Base-by-base conservation (phyloP, 2,113 vertebrate species). In the Plecotus auritus region DNA sequence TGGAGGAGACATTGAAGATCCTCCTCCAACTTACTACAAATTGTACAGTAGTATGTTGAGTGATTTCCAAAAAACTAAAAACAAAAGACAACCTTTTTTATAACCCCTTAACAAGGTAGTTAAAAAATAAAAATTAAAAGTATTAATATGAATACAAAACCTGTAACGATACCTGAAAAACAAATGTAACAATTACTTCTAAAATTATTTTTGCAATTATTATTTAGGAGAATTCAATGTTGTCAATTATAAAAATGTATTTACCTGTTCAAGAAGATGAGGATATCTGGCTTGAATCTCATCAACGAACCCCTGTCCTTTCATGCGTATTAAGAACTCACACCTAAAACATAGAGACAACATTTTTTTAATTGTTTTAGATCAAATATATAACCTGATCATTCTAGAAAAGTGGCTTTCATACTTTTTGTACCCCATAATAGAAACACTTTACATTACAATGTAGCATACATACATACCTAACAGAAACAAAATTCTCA, bases 221-320 rank as follows among this genome's bases (percentile, higher is more conserved):
- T 14, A 92, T 23, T 77, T 35, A 90, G 32, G 30, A 82, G 49
- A 96, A 81, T n/a, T 69, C 26, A 91, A 51, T 73, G 23, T 20
- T 82, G 40, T 49, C 94, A 94, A 94, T 85, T 47, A 94, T 0
- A 92, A 64, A 96, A 85, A 93, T 66, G 8, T 47, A 42, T 56
- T 97, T 98, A 99, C 99, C 99, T 99, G 99, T 97, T 99, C 99
- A 98, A 99, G 99, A 74, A 99, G 98, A 95, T 99, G 99, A 76
- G 99, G 99, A 94, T 99, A 99, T 85, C 99, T 99, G 96, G 99
- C 99, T 98, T 99, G 99, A 98, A 99, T 99, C 72, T 99, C 99
- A 94, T 98, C 98, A 94, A 99, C 99, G 98, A 99, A 99, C 37
- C 99, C 99, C 96, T 99, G 99, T 77, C 99, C 99, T 97, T 99